Conservation (phyloP, 2,888 invertebrate genomes). For the Volucella inflata region DNA sequence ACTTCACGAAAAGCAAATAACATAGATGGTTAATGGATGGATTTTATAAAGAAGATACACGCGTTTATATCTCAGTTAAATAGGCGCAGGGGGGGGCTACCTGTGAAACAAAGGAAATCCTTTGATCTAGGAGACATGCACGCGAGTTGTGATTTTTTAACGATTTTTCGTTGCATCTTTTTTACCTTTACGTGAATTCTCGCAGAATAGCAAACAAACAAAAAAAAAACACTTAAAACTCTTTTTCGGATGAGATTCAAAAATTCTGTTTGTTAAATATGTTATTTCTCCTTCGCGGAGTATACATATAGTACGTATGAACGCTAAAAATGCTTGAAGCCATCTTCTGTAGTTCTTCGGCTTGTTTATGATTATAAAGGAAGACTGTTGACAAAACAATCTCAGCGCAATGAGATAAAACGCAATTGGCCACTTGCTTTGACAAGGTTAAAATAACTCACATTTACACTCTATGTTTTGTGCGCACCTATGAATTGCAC, state of each 20-base stretch:
- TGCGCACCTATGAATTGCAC: too few relatives aligned
- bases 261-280: slow-evolving; percentile 68
- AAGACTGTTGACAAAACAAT: slow-evolving; percentile 15
- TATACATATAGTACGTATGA: not conserved
- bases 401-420: slow-evolving; percentile 8
- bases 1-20: slow-evolving; percentile 68
- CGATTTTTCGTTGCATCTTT: slow-evolving; percentile 54
- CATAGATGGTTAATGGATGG: slow-evolving; percentile 64
- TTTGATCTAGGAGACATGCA: slow-evolving; percentile 63
- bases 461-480: not conserved
- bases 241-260: slow-evolving; percentile 59
- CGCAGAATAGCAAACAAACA: slow-evolving; percentile 9
- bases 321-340: slow-evolving; percentile 25
- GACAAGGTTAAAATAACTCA: slow-evolving; percentile 1
- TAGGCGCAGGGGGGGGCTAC: slow-evolving; percentile 40
- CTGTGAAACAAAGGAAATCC: slow-evolving; percentile 66
- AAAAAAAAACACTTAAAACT: not conserved
- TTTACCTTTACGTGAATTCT: slow-evolving; percentile 33
- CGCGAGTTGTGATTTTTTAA: slow-evolving; percentile 66
- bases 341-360: slow-evolving; percentile 42
- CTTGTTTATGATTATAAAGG: slow-evolving; percentile 48
- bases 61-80: slow-evolving; percentile 69
- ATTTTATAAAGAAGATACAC: slow-evolving; percentile 47
- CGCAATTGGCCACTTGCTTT: slow-evolving; percentile 47
- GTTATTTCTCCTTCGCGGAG: slow-evolving; percentile 13